Evolutionary conservation across 1,140 invertebrate genomes (phyloP).

Genomic region (Ephestia elutella): DNA sequence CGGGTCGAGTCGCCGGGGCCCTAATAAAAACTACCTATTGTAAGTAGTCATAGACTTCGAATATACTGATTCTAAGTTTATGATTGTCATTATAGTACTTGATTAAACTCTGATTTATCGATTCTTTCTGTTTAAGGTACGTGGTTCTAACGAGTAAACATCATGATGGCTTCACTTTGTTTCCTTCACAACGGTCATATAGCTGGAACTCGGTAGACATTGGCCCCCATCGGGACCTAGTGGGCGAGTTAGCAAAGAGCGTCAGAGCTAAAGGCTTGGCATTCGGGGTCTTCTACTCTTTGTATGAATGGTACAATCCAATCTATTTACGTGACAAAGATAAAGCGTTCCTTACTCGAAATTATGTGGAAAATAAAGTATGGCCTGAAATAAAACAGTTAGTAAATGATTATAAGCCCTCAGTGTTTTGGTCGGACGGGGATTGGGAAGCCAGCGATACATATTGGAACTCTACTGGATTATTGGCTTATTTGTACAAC

Average conservation of each 20-base stretch:
- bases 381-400: slow-evolving; percentile 85
- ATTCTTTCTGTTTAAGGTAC: slow-evolving; percentile 81
- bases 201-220: slow-evolving; percentile 93
- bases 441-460: slow-evolving; percentile 87
- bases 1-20: too few species aligned
- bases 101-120: too few species aligned
- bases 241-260: slow-evolving; percentile 84
- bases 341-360: slow-evolving; percentile 78
- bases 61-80: too few species aligned
- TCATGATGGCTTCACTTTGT: slow-evolving; percentile 93
- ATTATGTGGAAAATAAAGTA: slow-evolving; percentile 81
- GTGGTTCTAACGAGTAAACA: slow-evolving; percentile 95
- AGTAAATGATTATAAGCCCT: slow-evolving; percentile 87
- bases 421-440: slow-evolving; percentile 95
- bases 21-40: too few species aligned
- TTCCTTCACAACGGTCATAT: slow-evolving; percentile 89
- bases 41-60: too few species aligned
- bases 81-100: too few species aligned
- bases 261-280: slow-evolving; percentile 79
- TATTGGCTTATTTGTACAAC: slow-evolving; percentile 96
- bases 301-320: slow-evolving; percentile 95
- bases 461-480: slow-evolving; percentile 88
- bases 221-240: slow-evolving; percentile 87
- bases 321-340: slow-evolving; percentile 85
- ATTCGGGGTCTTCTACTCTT: slow-evolving; percentile 92